Percentiles rank a stretch among this genome's conserved stretches.
These are phyloP conservation scores for Caenorhabditis afra DNA, from an alignment of 2,888 invertebrate genomes.

Conservation along the genomic window DNA sequence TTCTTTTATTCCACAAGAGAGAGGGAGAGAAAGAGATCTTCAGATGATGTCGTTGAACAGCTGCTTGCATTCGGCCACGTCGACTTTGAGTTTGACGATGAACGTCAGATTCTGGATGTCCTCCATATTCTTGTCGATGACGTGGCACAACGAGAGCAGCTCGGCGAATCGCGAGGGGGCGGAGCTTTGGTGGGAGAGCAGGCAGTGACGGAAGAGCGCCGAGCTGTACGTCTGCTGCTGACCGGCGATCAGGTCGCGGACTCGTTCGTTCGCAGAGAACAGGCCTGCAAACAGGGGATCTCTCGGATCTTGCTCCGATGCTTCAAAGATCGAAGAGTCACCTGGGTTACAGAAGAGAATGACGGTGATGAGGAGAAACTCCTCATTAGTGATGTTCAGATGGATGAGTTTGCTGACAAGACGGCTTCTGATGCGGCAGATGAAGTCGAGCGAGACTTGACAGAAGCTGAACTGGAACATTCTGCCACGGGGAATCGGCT, in stretches of 20 bases:
- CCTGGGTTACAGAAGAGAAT: conserved; percentile 22
- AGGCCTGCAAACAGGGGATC: neutral
- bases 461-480: neutral
- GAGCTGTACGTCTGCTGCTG: conserved; percentile 8
- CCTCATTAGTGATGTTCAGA: conserved; percentile 5
- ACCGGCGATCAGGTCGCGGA: neutral
- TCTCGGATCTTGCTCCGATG: too few species aligned
- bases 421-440: neutral
- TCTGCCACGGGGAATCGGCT: neutral
- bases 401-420: conserved; percentile 2
- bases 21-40: too few species aligned
- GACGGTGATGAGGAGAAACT: conserved; percentile 11
- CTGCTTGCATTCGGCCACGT: neutral
- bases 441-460: neutral
- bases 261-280: too few species aligned
- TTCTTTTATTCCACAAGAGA: neutral
- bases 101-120: conserved; percentile 1
- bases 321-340: neutral
- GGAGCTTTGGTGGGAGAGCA: neutral
- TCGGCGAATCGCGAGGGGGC: conserved; percentile 5
- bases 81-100: neutral
- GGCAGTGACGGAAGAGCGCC: conserved; percentile 1
- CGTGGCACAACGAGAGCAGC: conserved; percentile 4
- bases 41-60: conserved; percentile 2
- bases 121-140: conserved; percentile 1